Evolutionary conservation across 2,888 invertebrate genomes (phyloP), one percentile per base, ranked within the genome.

Genomic region (Callimorpha dominula): DNA sequence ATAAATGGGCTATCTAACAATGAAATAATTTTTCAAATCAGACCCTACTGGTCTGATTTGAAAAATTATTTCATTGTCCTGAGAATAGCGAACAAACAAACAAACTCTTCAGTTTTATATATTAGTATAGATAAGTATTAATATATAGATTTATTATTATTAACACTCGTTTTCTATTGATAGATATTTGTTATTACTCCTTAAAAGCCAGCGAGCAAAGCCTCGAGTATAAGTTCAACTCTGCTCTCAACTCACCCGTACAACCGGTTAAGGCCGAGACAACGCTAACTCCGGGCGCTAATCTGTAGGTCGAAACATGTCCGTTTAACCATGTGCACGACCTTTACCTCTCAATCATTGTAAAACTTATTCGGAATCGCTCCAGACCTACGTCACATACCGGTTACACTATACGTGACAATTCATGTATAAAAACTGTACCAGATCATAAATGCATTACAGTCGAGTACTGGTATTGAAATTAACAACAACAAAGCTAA

Each of bases 371-470:
- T 60, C 64, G n/a, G 50, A 17, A 64, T n/a, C 46, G 77, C 84
- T 71, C 50, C 70, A 6, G 75, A 76, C 82, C 43, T 50, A 11
- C 11, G 54, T 82, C 75, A 72, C 75, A 72, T 57, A 76, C 52
- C 20, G 50, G 50, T 70, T 31, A 1, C n/a, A 66, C 65, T 68
- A 84, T 80, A 87, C 80, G 84, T 84, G 82, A 85, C 75, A 81
- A 78, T 74, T 72, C 79, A 79, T 80, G 88, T 94, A 94, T 94
- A 94, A 89, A 94, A 91, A 88, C 87, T 90, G 85, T 81, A 78
- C 80, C 87, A 79, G 79, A 76, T 81, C 81, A 82, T 70, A 78
- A 69, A 79, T 81, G 83, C 82, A 67, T 81, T 88, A 92, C 89
- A 94, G 90, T 93, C 87, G 79, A 85, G 77, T 78, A 79, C 81